A percentile compares a stretch with the other conserved stretches of the same genome.
Conservation (phyloP, 1,140 invertebrate species). For the Lepidurus packardi region DNA sequence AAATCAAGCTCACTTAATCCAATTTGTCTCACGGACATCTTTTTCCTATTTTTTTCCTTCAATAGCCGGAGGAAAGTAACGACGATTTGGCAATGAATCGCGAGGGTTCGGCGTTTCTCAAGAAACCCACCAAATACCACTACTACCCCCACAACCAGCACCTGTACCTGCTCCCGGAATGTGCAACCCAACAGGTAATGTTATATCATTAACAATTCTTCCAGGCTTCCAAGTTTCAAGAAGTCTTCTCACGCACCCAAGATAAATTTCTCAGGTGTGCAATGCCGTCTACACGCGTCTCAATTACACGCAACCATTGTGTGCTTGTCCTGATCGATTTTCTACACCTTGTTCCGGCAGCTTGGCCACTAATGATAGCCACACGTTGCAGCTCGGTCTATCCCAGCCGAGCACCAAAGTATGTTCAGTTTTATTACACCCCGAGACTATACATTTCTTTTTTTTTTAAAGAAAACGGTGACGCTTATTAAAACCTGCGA, state of each 20-base stretch:
- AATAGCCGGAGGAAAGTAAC: neutral
- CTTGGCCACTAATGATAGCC: slow-evolving; percentile 78
- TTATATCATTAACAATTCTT: neutral
- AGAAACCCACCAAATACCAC: slow-evolving; percentile 82
- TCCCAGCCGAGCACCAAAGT: slow-evolving; percentile 31
- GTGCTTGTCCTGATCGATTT: slow-evolving; percentile 78
- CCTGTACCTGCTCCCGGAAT: slow-evolving; percentile 82
- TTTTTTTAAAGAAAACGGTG: slow-evolving; percentile 54
- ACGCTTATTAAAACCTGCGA: slow-evolving; percentile 90
- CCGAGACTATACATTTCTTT: neutral
- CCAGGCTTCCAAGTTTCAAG: neutral
- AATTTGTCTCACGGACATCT: no score
- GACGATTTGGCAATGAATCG: neutral
- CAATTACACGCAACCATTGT: slow-evolving; percentile 86
- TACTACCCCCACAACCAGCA: slow-evolving; percentile 91
- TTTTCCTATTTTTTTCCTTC: neutral
- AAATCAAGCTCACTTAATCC: neutral
- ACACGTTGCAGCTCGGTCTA: slow-evolving; percentile 72
- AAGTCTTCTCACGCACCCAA: slow-evolving; percentile 20
- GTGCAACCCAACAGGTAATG: slow-evolving; percentile 80
- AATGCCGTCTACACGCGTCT: slow-evolving; percentile 85
- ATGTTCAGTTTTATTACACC: slow-evolving; percentile 20
- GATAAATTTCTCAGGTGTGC: slow-evolving; percentile 60
- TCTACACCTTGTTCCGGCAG: slow-evolving; percentile 83
- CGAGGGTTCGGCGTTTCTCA: neutral